Base-by-base conservation (phyloP, 1,140 invertebrate species). In the Solen grandis region DNA sequence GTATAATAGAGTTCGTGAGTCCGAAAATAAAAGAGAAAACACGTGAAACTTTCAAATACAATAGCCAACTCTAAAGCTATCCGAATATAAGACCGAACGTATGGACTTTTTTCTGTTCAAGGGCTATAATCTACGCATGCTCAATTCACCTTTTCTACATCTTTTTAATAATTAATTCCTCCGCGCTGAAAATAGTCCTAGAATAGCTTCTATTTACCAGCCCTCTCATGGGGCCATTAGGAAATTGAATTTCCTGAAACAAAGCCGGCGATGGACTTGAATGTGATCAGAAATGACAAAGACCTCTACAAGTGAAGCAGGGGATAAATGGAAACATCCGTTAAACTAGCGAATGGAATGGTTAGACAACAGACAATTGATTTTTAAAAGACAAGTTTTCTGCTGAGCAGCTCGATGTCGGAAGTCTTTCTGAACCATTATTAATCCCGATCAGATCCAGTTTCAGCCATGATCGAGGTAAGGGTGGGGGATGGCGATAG, bases 211-310 rank as follows among this genome's bases (percentile, higher is more conserved):
- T 78, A 78, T 69, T 78, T 78, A 78, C 63, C 50, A 27, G 36
- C 1, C n/a, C 65, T 78, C 75, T 69, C 65, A 31, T 2, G 75
- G 60, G 65, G 69, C 63, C 75, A 78, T 78, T 78, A 78, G 75
- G 75, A 69, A 78, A 78, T 78, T 78, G 75, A 68, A 78, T 78
- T 78, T 78, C 75, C 65, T 78, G 75, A 78, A 78, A 78, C 75
- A 78, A 66, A 31, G 75, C 55, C 33, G 36, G 31, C 36, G n/a
- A 69, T 68, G 35, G 52, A 25, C 65, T 55, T n/a, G n/a, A 69
- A 66, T 60, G 75, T 31, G 59, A 69, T 41, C 75, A 60, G 25
- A 41, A 63, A 36, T 55, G 62, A 41, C 62, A 68, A 66, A 68
- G 25, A 33, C 33, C 29, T 50, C 75, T 60, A 69, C 31, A 52